Conservation (phyloP, 2,888 invertebrate genomes). For the Molorchus minor region DNA sequence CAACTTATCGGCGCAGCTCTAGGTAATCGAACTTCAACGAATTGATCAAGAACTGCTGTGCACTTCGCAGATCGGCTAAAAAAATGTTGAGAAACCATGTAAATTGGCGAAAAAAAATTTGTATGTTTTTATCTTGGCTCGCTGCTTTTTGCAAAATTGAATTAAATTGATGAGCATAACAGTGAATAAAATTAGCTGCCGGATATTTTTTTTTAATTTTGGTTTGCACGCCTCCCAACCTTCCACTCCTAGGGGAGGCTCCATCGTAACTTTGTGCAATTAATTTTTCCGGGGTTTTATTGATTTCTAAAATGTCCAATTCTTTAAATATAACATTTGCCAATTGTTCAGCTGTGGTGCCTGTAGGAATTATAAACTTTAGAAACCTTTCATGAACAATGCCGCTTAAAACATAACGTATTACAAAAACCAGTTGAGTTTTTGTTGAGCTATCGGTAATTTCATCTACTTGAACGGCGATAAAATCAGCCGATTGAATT, state of each 20-base stretch:
- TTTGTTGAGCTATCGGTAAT: conserved; percentile 10
- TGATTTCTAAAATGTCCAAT: conserved; percentile 9
- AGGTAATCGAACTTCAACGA: conserved; percentile 21
- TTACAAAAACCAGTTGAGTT: conserved; percentile 12
- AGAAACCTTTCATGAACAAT: conserved; percentile 17
- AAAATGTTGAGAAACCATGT: conserved; percentile 26
- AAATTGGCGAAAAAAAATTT: conserved; percentile 29
- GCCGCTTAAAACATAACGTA: conserved; percentile 13
- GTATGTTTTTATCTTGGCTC: neutral
- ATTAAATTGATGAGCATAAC: neutral
- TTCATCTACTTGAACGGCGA: conserved; percentile 14
- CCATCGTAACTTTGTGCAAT: conserved; percentile 31
- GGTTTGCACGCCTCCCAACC: conserved; percentile 20
- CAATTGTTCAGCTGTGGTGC: conserved; percentile 8
- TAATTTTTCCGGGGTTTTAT: conserved; percentile 11
- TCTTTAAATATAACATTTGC: conserved; percentile 12
- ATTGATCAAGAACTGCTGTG: conserved; percentile 22
- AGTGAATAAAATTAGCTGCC: neutral
- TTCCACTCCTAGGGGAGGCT: conserved; percentile 22
- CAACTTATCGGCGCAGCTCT: conserved; percentile 24
- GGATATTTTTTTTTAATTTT: neutral
- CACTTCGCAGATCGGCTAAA: conserved; percentile 25
- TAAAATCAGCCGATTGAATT: conserved; percentile 12
- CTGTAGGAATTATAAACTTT: conserved; percentile 17
- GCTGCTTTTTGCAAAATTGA: neutral